Evolutionary conservation across 2,113 vertebrate genomes (phyloP).

Genomic region (Bufo bufo): DNA sequence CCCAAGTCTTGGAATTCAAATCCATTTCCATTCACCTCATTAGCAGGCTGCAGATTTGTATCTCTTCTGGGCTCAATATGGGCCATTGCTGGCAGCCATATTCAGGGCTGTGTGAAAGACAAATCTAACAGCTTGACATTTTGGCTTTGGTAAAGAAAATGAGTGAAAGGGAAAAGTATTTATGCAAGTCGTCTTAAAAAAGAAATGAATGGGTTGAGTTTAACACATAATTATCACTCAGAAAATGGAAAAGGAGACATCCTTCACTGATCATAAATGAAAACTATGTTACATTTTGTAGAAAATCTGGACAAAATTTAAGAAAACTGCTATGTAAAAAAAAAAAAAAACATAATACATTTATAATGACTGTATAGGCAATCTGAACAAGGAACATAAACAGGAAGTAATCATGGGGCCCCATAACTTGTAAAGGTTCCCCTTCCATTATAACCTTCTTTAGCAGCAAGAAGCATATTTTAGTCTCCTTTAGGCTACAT

Average conservation of each 20-base stretch:
- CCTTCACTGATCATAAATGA: neutral
- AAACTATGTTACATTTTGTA: neutral
- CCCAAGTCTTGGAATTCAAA: neutral
- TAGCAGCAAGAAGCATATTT: no score
- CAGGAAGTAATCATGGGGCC: no score
- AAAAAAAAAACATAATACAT: neutral
- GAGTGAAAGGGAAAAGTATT: slow-evolving; percentile 11
- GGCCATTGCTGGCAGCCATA: slow-evolving; percentile 28
- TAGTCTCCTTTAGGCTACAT: no score
- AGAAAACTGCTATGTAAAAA: neutral
- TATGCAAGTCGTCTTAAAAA: slow-evolving; percentile 31
- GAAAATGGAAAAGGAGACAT: neutral
- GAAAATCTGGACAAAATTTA: neutral
- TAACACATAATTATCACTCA: slow-evolving; percentile 15
- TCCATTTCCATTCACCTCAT: slow-evolving; percentile 23
- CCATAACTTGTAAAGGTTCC: no score
- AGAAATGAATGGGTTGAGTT: neutral
- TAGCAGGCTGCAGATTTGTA: slow-evolving; percentile 18
- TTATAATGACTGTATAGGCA: neutral
- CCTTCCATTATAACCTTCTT: no score
- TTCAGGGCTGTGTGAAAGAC: slow-evolving; percentile 29
- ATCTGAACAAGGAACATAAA: neutral
- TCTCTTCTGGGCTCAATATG: slow-evolving; percentile 9
- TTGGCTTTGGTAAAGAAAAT: slow-evolving; percentile 18
- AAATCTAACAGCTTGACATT: slow-evolving; percentile 39